phyloP scores from a whole-genome alignment of 1,140 invertebrate species.

The Zaprionus camerounensis region DNA sequence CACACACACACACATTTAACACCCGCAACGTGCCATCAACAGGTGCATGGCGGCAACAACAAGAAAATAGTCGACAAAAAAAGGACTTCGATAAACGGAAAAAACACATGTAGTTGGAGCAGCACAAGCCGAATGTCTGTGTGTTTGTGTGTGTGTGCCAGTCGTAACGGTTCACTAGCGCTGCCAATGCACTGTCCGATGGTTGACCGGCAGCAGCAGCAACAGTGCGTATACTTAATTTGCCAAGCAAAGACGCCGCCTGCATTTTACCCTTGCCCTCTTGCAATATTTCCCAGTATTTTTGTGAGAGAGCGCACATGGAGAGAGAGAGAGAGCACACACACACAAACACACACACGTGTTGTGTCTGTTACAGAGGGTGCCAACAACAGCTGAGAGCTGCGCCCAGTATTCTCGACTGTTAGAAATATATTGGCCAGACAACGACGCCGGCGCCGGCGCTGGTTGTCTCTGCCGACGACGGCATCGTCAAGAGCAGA shows the following conservation, averaged over 20 bases:
- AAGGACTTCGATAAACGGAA: neutral
- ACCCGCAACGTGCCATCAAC: conserved; percentile 28
- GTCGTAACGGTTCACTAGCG: conserved; percentile 5
- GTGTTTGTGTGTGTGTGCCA: neutral
- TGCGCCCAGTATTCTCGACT: conserved; percentile 64
- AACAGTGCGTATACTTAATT: conserved; percentile 71
- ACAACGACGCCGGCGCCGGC: conserved; percentile 61
- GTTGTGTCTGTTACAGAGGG: conserved; percentile 5
- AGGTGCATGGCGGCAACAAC: conserved; percentile 41
- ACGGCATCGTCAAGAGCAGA: conserved; percentile 52
- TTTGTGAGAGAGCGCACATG: neutral
- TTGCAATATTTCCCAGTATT: conserved; percentile 59
- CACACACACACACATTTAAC: neutral
- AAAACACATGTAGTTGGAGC: conserved; percentile 23
- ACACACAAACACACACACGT: neutral
- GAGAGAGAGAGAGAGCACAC: neutral
- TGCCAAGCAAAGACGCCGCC: conserved; percentile 25
- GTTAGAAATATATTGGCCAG: conserved; percentile 56
- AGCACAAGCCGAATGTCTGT: neutral
- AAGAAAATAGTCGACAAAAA: conserved; percentile 30
- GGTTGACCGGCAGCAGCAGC: conserved; percentile 25
- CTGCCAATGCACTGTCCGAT: conserved; percentile 17
- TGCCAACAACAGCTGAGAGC: conserved; percentile 66
- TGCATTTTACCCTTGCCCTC: conserved; percentile 43
- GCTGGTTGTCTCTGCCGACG: conserved; percentile 32